Conservation (phyloP, 2,888 invertebrate species). For the Pecten maximus region DNA sequence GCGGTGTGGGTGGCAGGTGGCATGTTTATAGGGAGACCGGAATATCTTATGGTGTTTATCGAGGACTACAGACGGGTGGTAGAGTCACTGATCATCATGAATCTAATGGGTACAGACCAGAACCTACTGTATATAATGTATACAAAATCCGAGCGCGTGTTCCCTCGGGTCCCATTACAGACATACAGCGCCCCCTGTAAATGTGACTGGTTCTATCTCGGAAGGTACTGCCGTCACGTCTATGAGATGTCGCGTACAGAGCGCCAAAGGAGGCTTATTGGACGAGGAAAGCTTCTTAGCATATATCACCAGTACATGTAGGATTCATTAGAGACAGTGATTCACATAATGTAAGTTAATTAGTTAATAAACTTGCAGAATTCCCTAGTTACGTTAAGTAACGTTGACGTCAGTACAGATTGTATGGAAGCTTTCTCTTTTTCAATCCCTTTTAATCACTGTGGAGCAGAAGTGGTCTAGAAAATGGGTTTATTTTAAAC, state of each 20-base stretch:
- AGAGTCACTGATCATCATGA: conserved; percentile 61
- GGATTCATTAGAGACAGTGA: background rate
- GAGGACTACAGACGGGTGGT: conserved; percentile 69
- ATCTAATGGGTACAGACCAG: conserved; percentile 75
- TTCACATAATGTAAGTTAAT: no score
- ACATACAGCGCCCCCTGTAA: conserved; percentile 53
- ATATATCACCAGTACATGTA: background rate
- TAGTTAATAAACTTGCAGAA: no score
- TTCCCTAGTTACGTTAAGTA: no score
- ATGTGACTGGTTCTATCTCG: conserved; percentile 72
- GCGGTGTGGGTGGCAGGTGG: conserved; percentile 75
- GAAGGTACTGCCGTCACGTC: conserved; percentile 66
- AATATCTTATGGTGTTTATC: conserved; percentile 66
- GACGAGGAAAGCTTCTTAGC: background rate
- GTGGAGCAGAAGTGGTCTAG: no score
- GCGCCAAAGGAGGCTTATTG: background rate
- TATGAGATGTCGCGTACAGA: conserved; percentile 45
- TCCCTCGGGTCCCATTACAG: conserved; percentile 64
- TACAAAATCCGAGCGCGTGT: conserved; percentile 54
- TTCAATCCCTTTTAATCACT: no score
- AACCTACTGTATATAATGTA: conserved; percentile 75
- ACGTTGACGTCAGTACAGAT: no score
- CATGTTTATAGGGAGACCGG: conserved; percentile 70
- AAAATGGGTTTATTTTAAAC: no score
- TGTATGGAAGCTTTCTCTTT: no score